phyloP scores from a whole-genome alignment of 2,888 invertebrate species.

The Leptodirus hochenwartii region DNA sequence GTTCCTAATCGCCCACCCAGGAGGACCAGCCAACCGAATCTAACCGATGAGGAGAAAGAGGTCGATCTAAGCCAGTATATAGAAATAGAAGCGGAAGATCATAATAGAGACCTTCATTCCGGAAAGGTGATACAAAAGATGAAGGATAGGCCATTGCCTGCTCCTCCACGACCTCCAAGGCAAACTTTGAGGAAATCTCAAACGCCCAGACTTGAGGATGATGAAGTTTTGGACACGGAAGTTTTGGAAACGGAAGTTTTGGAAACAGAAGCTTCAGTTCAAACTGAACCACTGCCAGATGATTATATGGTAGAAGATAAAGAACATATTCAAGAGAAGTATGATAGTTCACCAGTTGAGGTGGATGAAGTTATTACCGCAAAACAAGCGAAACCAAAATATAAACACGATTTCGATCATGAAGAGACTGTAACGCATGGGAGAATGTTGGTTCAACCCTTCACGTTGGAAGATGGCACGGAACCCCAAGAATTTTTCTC shows the following conservation, averaged over 20 bases:
- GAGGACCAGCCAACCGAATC: slow-evolving; percentile 34
- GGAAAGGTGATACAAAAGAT: slow-evolving; percentile 64
- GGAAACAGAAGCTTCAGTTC: slow-evolving; percentile 63
- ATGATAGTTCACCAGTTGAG: slow-evolving; percentile 23
- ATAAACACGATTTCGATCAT: slow-evolving; percentile 34
- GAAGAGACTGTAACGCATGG: slow-evolving; percentile 46
- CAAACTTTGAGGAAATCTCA: slow-evolving; percentile 16
- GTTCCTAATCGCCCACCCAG: slow-evolving; percentile 41
- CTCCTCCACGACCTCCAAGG: slow-evolving; percentile 71
- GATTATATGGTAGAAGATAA: slow-evolving; percentile 38
- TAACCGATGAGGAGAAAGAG: slow-evolving; percentile 23
- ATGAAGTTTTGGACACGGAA: slow-evolving; percentile 5
- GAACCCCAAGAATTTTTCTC: slow-evolving; percentile 12
- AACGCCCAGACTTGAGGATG: slow-evolving; percentile 9
- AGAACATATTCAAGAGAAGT: slow-evolving; percentile 15
- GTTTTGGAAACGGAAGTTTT: slow-evolving; percentile 18
- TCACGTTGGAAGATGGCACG: slow-evolving; percentile 26
- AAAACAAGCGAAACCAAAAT: too few species aligned
- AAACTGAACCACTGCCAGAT: slow-evolving; percentile 70
- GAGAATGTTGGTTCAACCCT: slow-evolving; percentile 43
- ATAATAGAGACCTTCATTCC: slow-evolving; percentile 45
- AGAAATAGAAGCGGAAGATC: slow-evolving; percentile 39
- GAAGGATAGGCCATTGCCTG: slow-evolving; percentile 69
- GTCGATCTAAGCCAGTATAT: slow-evolving; percentile 36
- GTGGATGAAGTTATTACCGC: slow-evolving; percentile 37